phyloP scores from a whole-genome alignment of 2,888 invertebrate species.

The Heliconius hortense region DNA sequence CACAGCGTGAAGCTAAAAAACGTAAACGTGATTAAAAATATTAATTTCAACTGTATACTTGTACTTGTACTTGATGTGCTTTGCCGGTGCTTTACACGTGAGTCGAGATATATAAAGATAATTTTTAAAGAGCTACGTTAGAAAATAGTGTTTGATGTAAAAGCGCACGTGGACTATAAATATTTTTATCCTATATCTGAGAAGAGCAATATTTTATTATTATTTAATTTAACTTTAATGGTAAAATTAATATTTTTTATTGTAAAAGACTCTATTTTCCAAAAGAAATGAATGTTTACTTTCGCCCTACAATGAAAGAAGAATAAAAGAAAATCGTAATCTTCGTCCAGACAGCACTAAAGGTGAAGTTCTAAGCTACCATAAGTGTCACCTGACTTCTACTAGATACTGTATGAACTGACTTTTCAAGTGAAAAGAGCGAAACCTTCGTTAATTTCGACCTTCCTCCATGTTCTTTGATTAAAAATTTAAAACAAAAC shows the following conservation, averaged over 20 bases:
- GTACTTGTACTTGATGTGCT: constrained; percentile 10
- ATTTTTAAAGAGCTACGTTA: constrained; percentile 6
- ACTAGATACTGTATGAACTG: neutral
- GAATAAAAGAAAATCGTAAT: constrained; percentile 7
- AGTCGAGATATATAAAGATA: constrained; percentile 17
- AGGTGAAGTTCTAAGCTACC: constrained; percentile 23
- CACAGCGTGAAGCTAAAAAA: no score
- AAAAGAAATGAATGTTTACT: neutral
- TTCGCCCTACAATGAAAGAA: neutral
- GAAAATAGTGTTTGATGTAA: constrained; percentile 11
- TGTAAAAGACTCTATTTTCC: neutral
- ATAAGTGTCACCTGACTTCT: constrained; percentile 28
- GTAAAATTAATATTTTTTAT: no score
- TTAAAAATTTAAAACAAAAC: constrained; percentile 10
- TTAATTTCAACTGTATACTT: constrained; percentile 7
- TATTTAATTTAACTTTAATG: neutral
- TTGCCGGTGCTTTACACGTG: constrained; percentile 14
- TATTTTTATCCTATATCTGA: neutral
- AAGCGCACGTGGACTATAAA: neutral
- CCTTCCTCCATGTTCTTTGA: neutral
- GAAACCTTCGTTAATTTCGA: constrained; percentile 12
- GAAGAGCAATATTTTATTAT: neutral
- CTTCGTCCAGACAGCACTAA: constrained; percentile 21
- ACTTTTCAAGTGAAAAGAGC: constrained; percentile 12
- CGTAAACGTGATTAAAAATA: neutral